Evolutionary conservation across 2,888 invertebrate species (phyloP), one percentile per base, ranked within the genome.

Genomic region (Oxytorus armatus): DNA sequence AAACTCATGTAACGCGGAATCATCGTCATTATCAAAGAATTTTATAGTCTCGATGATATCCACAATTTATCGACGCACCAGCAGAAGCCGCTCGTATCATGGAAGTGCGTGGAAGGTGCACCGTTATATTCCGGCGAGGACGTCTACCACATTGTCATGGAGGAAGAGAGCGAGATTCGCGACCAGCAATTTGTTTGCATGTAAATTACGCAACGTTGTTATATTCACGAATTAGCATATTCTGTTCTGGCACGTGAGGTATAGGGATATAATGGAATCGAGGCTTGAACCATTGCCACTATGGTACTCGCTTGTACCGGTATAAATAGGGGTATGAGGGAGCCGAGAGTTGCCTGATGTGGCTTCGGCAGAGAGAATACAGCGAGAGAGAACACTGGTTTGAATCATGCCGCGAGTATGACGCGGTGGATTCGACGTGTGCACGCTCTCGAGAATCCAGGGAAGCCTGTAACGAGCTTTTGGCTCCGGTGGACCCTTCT

Each of bases 391-490:
- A 57, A 36, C n/a, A 42, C 57, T 44, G 33, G 42, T 59, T 72
- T 61, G 53, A 79, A 76, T 79, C 59, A 65, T 66, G 76, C 59
- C 14, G 70, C 66, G 25, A 72, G 69, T 53, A 70, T 66, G 79
- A 79, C 51, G 75, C 39, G 79, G 72, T 66, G 76, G 23, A 79
- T 76, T 76, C 76, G 79, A 66, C 76, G 72, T 75, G 69, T 57
- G 44, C 66, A 66, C 21, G 57, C 39, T 44, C 53, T 63, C 53
- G 57, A 72, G 44, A 44, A 72, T 36, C 66, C 76, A 79, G 21
- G 66, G 70, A 59, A 79, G 66, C 76, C 72, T 76, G 79, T 79
- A 79, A 79, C 79, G 79, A 79, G 79, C 79, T 79, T 79, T 80
- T 76, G 76, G 68, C 77, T 68, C 61, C 68, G 68, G 49, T 80